Evolutionary conservation across 2,797 vertebrate genomes (phyloP), one percentile per base, ranked within the genome.

Genomic region (Brachyrhaphis roseni): DNA sequence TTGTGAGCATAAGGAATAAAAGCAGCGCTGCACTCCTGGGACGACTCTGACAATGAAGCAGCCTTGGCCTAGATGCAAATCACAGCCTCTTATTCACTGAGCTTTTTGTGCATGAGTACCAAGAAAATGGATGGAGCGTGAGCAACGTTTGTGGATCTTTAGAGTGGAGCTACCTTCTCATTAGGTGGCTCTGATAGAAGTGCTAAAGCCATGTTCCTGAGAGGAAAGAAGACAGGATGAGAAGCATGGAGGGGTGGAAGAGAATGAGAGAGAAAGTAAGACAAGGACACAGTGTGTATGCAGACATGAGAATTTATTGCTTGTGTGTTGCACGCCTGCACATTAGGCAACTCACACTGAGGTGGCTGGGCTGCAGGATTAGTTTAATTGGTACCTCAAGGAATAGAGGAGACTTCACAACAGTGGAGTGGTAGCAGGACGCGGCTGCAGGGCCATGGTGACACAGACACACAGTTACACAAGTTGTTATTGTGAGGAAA

Each of bases 1-100:
- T 89, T 91, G 89, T 93, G 90, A 88, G 86, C 80, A 84, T 75
- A 78, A 82, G 82, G 84, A 90, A 89, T 92, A 92, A 92, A 92
- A 92, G 91, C 91, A 93, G 89, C 3, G 34, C 73, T 71, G 77
- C 82, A 84, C 91, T 91, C 90, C 89, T 78, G 89, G 89, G 91
- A 94, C 80, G 64, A 78, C 80, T 75, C 84, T 84, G 84, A 92
- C 90, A 88, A 91, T 92, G 90, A 83, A 90, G 89, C 91, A 94
- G 94, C 92, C 93, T 94, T 93, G 94, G 94, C 94, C 93, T 93
- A 94, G 91, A 95, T 95, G 93, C 92, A 94, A 94, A 93, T 93
- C 86, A 72, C 55, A 90, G 83, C 75, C 78, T 92, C 83, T 84
- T 85, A 84, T 88, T 91, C 90, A 90, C 74, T 78, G 15, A 59